phyloP scores from a whole-genome alignment of 2,113 vertebrate species.

The Petroica traversi region DNA sequence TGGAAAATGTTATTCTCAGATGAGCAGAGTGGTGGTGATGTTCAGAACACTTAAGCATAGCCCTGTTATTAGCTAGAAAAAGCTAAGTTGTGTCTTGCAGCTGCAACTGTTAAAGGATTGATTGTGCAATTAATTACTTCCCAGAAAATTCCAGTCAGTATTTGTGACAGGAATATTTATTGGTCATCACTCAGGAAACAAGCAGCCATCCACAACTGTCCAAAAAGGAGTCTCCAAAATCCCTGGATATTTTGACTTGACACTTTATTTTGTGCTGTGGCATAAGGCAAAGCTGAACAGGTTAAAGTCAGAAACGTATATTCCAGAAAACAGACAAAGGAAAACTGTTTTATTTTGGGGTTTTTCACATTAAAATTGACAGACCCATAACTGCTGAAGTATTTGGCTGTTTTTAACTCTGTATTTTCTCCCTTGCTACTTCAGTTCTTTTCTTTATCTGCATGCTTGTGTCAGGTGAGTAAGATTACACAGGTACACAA shows the following conservation, averaged over 20 bases:
- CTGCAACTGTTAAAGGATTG: neutral
- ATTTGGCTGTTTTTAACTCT: neutral
- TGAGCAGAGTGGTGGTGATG: neutral
- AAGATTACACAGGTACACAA: neutral
- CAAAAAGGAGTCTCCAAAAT: neutral
- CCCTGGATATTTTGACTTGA: neutral
- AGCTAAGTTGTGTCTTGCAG: neutral
- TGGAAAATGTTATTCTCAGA: neutral
- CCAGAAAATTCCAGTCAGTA: neutral
- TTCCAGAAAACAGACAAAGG: neutral
- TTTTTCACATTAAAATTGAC: neutral
- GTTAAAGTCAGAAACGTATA: neutral
- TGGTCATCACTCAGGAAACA: neutral
- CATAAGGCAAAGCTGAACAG: neutral
- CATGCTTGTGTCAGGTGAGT: neutral
- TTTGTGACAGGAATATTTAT: conserved; percentile 34
- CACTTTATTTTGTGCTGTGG: neutral
- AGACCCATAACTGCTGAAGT: neutral
- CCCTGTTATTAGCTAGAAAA: neutral
- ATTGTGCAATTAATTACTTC: conserved; percentile 21
- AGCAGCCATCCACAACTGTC: neutral
- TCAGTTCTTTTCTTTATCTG: neutral
- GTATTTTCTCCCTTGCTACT: neutral
- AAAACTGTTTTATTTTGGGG: neutral
- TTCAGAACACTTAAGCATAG: neutral